These are phyloP conservation scores for Peromyscus leucopus DNA, from an alignment of 2,113 vertebrate genomes.

Conservation along the genomic window DNA sequence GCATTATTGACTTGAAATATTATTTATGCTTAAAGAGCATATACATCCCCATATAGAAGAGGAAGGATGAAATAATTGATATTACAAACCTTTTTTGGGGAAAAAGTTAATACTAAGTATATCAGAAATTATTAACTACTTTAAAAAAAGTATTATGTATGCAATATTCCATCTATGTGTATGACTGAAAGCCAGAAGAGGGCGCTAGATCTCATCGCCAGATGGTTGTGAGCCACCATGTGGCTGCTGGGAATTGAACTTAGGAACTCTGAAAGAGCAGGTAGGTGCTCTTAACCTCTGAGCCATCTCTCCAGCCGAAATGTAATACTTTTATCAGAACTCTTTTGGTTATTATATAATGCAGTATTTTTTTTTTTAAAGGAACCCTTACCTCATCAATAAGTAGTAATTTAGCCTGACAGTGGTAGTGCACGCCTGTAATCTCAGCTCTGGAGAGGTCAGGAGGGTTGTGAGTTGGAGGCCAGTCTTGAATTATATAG, in stretches of 20 bases:
- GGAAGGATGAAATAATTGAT: neutral
- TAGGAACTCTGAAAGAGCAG: no score
- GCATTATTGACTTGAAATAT: conserved; percentile 21
- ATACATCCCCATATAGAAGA: neutral
- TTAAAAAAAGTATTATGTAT: no score
- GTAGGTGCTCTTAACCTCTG: no score
- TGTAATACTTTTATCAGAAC: neutral
- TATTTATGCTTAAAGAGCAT: conserved; percentile 20
- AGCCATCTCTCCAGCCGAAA: no score
- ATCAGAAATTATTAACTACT: conserved; percentile 16
- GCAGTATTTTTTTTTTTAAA: neutral
- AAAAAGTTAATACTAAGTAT: neutral
- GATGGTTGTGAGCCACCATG: no score
- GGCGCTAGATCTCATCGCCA: no score
- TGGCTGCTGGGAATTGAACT: no score
- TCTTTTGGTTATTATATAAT: neutral
- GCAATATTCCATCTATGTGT: no score
- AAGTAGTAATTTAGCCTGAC: neutral
- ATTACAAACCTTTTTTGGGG: conserved; percentile 28
- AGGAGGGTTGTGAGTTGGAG: neutral
- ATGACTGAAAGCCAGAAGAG: no score
- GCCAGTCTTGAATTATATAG: neutral
- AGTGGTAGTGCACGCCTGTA: neutral
- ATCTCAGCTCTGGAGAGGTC: neutral
- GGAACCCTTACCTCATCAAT: neutral